Conservation (phyloP, 2,888 invertebrate genomes). For the Linnaemya tessellans region DNA sequence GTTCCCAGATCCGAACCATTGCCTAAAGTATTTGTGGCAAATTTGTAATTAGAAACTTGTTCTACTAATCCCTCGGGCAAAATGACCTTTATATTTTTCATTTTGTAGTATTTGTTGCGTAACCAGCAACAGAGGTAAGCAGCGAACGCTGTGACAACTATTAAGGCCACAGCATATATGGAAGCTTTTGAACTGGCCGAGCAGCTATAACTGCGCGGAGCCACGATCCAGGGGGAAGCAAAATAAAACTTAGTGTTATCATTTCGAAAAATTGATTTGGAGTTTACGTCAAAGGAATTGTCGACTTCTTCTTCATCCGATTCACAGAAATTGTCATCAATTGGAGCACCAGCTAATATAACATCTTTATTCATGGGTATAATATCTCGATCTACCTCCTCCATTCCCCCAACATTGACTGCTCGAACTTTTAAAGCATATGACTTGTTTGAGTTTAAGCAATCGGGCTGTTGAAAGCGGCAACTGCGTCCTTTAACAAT, state of each 20-base stretch:
- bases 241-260: constrained; percentile 60
- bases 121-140: constrained; percentile 69
- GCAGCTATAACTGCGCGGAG: constrained; percentile 40
- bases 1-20: constrained; percentile 70
- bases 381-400: constrained; percentile 70
- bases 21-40: constrained; percentile 43
- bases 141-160: constrained; percentile 65
- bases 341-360: constrained; percentile 61
- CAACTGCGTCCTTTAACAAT: constrained; percentile 73
- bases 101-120: constrained; percentile 76
- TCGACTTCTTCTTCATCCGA: constrained; percentile 5
- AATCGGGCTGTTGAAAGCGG: constrained; percentile 73
- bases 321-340: constrained; percentile 58
- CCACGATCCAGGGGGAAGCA: constrained; percentile 67
- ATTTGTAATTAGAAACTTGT: constrained; percentile 73
- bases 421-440: constrained; percentile 76
- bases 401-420: constrained; percentile 74
- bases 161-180: constrained; percentile 63
- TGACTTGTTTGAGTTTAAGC: constrained; percentile 69
- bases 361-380: constrained; percentile 57
- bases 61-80: constrained; percentile 77
- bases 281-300: constrained; percentile 13
- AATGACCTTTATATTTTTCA: constrained; percentile 78
- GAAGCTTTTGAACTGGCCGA: constrained; percentile 40
- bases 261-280: constrained; percentile 6